Evolutionary conservation across 2,888 invertebrate genomes (phyloP), one percentile per base, ranked within the genome.

Genomic region (Hirtodrosophila duncani): DNA sequence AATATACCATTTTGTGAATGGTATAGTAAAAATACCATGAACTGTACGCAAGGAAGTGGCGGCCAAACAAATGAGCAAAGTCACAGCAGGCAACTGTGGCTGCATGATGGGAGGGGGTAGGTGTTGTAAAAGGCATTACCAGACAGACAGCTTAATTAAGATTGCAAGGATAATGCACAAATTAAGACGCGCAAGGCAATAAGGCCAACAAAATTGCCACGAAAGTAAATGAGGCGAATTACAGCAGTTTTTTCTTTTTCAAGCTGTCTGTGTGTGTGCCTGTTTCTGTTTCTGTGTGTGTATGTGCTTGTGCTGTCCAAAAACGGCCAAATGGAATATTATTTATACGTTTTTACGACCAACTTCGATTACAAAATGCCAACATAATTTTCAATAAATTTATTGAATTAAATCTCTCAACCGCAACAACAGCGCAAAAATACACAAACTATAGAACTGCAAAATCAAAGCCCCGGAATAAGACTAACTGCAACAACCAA

Each of bases 71-170:
- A 67, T 63, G 63, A 63, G 67, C 57, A 53, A 26, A 30, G 23
- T 27, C 9, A 36, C 1, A 36, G n/a, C 13, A 4, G 6, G 30
- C 23, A 10, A 20, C 3, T 20, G 9, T 1, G 13, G 2, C n/a
- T 7, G 9, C 3, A n/a, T 18, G 13, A 3, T 10, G 24, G 14
- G 16, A 7, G 21, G 27, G 10, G 11, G 18, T 18, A 20, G n/a
- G n/a, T n/a, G n/a, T n/a, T n/a, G n/a, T n/a, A n/a, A n/a, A n/a
- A 21, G 52, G 31, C 24, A 42, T 24, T 24, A 14, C 21, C 37
- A 41, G 58, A 57, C 52, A 70, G 71, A 52, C 67, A 70, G 49
- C 63, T 70, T 67, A 57, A 70, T 66, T 66, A 66, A 66, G 67
- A 66, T 63, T 43, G 67, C 45, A 29, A 63, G 57, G 70, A 66